These are phyloP conservation scores for Campoplex nolae DNA, from an alignment of 2,888 invertebrate species.

Conservation along the genomic window DNA sequence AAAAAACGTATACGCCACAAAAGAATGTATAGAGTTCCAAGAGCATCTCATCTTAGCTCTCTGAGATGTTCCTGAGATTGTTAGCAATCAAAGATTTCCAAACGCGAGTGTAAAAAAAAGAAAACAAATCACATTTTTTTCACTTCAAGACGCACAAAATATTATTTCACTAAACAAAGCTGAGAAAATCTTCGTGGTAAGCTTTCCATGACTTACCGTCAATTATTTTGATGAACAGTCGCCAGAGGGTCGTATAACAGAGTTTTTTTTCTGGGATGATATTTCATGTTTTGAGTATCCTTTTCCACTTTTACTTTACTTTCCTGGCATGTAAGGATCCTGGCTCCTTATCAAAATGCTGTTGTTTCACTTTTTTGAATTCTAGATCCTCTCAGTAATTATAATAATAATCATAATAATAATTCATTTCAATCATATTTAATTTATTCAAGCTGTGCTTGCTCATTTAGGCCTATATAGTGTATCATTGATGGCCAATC, in stretches of 20 bases:
- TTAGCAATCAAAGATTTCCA: not conserved
- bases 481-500: not conserved
- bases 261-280: conserved; percentile 28
- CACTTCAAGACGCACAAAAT: conserved; percentile 13
- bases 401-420: not conserved
- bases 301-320: not conserved
- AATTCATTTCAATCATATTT: not conserved
- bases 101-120: not conserved
- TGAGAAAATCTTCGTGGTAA: conserved; percentile 24
- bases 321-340: not conserved
- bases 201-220: conserved; percentile 48
- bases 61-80: not conserved
- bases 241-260: conserved; percentile 39
- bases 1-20: not conserved
- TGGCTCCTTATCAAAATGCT: not conserved
- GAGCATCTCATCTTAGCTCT: not conserved
- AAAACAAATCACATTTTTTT: not conserved
- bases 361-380: not conserved
- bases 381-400: not conserved
- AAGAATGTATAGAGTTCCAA: not conserved
- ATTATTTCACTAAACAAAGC: conserved; percentile 44
- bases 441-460: too few species aligned
- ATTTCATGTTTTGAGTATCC: conserved; percentile 3
- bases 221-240: conserved; percentile 67
- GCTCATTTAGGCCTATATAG: not conserved